Conservation (phyloP, 2,797 vertebrate species). For the Muraenolepis orangiensis region DNA sequence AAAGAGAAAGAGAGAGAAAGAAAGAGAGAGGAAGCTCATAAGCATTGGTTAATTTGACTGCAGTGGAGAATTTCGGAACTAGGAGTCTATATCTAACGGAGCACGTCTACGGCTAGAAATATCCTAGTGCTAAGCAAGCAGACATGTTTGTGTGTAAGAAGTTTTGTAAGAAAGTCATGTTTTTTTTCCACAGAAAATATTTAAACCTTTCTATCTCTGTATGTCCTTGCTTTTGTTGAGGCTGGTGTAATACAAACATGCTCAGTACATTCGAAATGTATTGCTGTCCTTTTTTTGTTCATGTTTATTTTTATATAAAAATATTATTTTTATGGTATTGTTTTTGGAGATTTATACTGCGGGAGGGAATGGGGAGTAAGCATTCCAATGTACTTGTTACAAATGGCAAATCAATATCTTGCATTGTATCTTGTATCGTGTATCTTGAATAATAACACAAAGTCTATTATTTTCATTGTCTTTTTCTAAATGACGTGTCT, state of each 20-base stretch:
- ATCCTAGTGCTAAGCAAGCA: background rate
- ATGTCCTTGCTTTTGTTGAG: background rate
- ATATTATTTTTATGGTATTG: too few species aligned
- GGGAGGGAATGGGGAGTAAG: too few species aligned
- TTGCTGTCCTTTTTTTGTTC: too few species aligned
- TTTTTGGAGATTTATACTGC: too few species aligned
- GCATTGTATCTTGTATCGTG: too few species aligned
- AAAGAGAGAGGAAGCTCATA: constrained; percentile 69
- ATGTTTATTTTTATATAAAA: too few species aligned
- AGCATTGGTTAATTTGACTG: constrained; percentile 55
- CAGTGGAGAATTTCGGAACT: constrained; percentile 24
- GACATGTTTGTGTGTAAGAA: too few species aligned
- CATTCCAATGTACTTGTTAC: too few species aligned
- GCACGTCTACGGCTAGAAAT: background rate
- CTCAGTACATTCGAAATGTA: background rate
- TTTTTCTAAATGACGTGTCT: background rate
- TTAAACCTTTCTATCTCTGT: background rate
- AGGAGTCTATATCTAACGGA: background rate
- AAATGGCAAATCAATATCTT: too few species aligned
- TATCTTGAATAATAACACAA: too few species aligned
- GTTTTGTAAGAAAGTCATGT: background rate
- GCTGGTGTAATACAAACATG: background rate
- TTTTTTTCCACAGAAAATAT: background rate
- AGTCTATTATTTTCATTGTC: background rate
- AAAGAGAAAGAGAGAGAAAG: background rate